Percentiles rank a stretch among this genome's conserved stretches.
Conservation (phyloP, 2,888 invertebrate species). For the Agriopis aurantiaria region DNA sequence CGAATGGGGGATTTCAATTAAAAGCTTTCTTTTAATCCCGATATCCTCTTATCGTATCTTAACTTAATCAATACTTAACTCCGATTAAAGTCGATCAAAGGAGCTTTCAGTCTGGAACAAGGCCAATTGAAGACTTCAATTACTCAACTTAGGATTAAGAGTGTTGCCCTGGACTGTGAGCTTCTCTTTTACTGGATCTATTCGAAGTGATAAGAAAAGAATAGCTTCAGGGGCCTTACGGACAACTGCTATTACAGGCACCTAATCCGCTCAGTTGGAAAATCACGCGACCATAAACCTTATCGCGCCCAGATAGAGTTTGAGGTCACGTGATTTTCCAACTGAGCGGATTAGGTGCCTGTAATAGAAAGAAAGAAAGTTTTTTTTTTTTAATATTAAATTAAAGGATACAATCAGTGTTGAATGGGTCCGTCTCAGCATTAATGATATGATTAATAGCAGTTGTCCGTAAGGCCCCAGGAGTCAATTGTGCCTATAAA, state of each 20-base stretch:
- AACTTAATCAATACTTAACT: constrained; percentile 22
- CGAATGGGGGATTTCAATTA: neutral
- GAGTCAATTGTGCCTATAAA: neutral
- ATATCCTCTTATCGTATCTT: neutral
- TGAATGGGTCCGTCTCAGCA: too few relatives aligned
- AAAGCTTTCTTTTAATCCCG: neutral
- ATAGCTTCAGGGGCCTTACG: neutral
- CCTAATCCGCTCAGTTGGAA: too few relatives aligned
- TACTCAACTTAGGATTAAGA: constrained; percentile 8
- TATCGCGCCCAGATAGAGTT: too few relatives aligned
- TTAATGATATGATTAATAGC: too few relatives aligned
- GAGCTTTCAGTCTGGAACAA: constrained; percentile 21
- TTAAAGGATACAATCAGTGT: too few relatives aligned
- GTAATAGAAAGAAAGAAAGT: too few relatives aligned
- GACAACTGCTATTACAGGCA: too few relatives aligned
- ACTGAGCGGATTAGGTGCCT: too few relatives aligned
- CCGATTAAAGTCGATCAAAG: constrained; percentile 26
- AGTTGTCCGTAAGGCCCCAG: too few relatives aligned
- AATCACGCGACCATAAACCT: too few relatives aligned
- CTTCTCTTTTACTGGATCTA: neutral
- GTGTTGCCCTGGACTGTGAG: constrained; percentile 5
- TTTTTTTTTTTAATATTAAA: too few relatives aligned
- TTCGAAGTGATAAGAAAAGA: neutral
- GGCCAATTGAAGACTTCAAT: constrained; percentile 29
- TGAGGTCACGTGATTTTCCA: too few relatives aligned